Conservation (phyloP, 2,113 vertebrate genomes). For the Nettapus auritus region DNA sequence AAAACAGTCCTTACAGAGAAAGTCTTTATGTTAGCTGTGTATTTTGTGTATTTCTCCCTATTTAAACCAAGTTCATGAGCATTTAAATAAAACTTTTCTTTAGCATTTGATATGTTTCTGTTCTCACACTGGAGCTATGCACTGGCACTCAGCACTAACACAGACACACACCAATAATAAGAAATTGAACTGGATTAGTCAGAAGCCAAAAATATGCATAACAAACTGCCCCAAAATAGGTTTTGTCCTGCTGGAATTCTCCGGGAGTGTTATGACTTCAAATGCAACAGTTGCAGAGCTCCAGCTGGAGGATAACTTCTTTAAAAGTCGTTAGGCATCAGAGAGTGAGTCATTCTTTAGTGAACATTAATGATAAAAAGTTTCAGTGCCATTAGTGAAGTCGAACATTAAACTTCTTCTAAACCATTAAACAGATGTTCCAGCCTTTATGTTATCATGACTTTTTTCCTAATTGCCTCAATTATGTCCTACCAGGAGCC, state of each 20-base stretch:
- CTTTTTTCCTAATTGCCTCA: slow-evolving; percentile 44
- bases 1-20: neutral
- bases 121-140: neutral
- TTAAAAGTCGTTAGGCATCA: slow-evolving; percentile 64
- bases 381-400: slow-evolving; percentile 68
- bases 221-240: slow-evolving; percentile 46
- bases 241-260: slow-evolving; percentile 61
- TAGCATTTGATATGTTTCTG: slow-evolving; percentile 46
- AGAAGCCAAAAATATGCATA: slow-evolving; percentile 58
- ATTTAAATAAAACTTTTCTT: slow-evolving; percentile 55
- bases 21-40: neutral
- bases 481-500: neutral
- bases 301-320: slow-evolving; percentile 70
- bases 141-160: neutral
- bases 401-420: slow-evolving; percentile 68
- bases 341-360: slow-evolving; percentile 74
- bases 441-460: slow-evolving; percentile 46
- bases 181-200: slow-evolving; percentile 58
- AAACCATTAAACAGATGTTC: slow-evolving; percentile 65
- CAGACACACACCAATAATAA: slow-evolving; percentile 11
- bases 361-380: slow-evolving; percentile 69
- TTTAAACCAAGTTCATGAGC: slow-evolving; percentile 33
- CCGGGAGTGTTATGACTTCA: slow-evolving; percentile 56
- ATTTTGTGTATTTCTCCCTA: neutral
- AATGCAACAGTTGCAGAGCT: slow-evolving; percentile 67